A percentile compares a stretch with the other conserved stretches of the same genome.
Evolutionary conservation across 2,888 invertebrate genomes (phyloP).

Genomic region (Netelia virgata): DNA sequence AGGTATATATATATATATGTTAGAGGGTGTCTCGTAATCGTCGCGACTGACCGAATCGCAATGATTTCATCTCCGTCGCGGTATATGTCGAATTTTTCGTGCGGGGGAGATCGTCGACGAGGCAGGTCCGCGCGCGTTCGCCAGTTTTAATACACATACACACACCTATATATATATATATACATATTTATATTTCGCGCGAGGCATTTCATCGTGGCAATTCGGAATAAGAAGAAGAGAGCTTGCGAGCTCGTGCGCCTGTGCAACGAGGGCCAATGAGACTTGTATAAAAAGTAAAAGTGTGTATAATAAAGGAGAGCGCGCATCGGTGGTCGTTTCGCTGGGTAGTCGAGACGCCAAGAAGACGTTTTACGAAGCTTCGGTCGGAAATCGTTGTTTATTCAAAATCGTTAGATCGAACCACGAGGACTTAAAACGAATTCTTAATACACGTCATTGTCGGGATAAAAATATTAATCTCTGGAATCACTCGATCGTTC

Average conservation of each 20-base stretch:
- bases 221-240: conserved; percentile 14
- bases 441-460: too few species aligned
- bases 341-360: background rate
- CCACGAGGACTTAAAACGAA: too few species aligned
- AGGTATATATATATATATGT: too few species aligned
- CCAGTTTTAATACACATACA: conserved; percentile 35
- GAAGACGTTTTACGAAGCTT: too few species aligned
- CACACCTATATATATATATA: conserved; percentile 43
- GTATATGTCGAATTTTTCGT: conserved; percentile 25
- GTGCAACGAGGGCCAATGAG: conserved; percentile 25
- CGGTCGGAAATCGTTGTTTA: too few species aligned
- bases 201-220: conserved; percentile 15
- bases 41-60: conserved; percentile 47
- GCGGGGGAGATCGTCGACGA: conserved; percentile 56
- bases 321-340: background rate
- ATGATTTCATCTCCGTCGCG: conserved; percentile 45
- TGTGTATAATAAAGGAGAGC: conserved; percentile 37
- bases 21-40: conserved; percentile 44
- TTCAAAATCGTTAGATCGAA: too few species aligned
- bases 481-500: too few species aligned
- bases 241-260: conserved; percentile 32
- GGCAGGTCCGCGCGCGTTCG: conserved; percentile 35
- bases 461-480: too few species aligned
- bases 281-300: conserved; percentile 24
- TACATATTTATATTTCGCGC: conserved; percentile 4